A percentile compares a stretch with the other conserved stretches of the same genome.
Evolutionary conservation across 2,113 vertebrate species (phyloP).

Genomic region (Epinephelus cyanopodus): DNA sequence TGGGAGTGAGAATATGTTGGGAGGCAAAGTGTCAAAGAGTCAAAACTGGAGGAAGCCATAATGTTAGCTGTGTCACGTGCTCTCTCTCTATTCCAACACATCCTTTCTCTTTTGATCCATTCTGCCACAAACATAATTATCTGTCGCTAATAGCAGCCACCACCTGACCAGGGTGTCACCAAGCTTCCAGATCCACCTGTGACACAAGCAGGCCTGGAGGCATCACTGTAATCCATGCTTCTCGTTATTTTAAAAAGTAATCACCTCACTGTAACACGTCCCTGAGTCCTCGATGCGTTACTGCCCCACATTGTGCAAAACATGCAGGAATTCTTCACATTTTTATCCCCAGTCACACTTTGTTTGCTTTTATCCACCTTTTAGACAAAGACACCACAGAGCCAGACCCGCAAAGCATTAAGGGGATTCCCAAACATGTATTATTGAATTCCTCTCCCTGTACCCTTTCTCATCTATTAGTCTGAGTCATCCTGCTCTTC

Average conservation of each 20-base stretch:
- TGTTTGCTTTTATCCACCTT: not conserved
- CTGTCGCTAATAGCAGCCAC: not conserved
- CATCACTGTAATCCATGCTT: not conserved
- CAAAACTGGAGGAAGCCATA: not conserved
- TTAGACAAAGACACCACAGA: not conserved
- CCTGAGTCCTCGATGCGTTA: not conserved
- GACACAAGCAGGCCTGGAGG: too few relatives aligned
- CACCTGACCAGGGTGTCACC: not conserved
- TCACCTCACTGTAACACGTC: not conserved
- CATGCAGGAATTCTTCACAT: too few relatives aligned
- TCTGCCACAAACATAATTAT: not conserved
- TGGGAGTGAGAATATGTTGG: too few relatives aligned
- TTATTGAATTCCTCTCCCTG: slow-evolving; percentile 44
- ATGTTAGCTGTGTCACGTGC: not conserved
- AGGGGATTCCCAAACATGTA: slow-evolving; percentile 55
- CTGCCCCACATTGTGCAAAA: not conserved
- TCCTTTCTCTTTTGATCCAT: not conserved
- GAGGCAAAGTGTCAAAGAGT: not conserved
- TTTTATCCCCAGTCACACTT: not conserved
- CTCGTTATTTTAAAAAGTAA: not conserved
- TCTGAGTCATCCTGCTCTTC: slow-evolving; percentile 44
- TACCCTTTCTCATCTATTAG: slow-evolving; percentile 30
- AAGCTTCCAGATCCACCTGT: too few relatives aligned
- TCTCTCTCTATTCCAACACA: not conserved
- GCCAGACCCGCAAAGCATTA: slow-evolving; percentile 3